Percentiles rank a stretch among this genome's conserved stretches.
Evolutionary conservation across 2,797 vertebrate species (phyloP).

Genomic region (Erpetoichthys calabaricus): DNA sequence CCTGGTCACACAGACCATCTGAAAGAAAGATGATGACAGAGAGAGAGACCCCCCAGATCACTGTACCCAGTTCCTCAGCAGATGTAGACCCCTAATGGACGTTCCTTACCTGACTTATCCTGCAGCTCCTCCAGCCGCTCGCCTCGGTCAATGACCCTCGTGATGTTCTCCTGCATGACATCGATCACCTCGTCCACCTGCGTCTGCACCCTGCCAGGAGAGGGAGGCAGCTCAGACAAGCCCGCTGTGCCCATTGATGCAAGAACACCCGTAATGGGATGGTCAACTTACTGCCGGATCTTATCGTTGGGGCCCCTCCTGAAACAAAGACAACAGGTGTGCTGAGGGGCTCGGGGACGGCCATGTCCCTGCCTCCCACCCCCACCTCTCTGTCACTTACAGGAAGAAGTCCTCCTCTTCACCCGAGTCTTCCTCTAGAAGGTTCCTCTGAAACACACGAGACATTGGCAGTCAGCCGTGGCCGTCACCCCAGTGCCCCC

Average conservation of each 20-base stretch:
- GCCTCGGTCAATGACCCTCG: conserved; percentile 92
- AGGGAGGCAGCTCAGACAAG: conserved; percentile 11
- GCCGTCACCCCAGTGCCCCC: too few species aligned
- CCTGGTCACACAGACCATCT: conserved; percentile 96
- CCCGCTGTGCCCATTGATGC: conserved; percentile 2
- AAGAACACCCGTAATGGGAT: not conserved
- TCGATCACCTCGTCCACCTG: conserved; percentile 97
- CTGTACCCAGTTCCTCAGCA: too few species aligned
- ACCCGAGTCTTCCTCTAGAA: conserved; percentile 92
- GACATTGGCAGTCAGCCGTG: not conserved
- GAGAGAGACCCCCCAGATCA: conserved; percentile 1
- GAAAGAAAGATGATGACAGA: conserved; percentile 2
- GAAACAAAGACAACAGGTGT: conserved; percentile 27
- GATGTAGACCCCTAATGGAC: too few species aligned
- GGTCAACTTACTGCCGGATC: conserved; percentile 81
- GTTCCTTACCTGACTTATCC: conserved; percentile 82
- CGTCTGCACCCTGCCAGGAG: conserved; percentile 72
- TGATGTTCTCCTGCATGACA: conserved; percentile 98
- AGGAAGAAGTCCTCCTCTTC: conserved; percentile 97
- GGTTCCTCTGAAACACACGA: conserved; percentile 67
- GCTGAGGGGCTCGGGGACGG: not conserved
- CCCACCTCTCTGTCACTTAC: conserved; percentile 49
- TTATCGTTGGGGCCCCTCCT: conserved; percentile 93
- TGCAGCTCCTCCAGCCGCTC: conserved; percentile 92
- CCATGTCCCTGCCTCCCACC: not conserved